Evolutionary conservation across 2,113 vertebrate genomes (phyloP).

Genomic region (Camelus bactrianus): DNA sequence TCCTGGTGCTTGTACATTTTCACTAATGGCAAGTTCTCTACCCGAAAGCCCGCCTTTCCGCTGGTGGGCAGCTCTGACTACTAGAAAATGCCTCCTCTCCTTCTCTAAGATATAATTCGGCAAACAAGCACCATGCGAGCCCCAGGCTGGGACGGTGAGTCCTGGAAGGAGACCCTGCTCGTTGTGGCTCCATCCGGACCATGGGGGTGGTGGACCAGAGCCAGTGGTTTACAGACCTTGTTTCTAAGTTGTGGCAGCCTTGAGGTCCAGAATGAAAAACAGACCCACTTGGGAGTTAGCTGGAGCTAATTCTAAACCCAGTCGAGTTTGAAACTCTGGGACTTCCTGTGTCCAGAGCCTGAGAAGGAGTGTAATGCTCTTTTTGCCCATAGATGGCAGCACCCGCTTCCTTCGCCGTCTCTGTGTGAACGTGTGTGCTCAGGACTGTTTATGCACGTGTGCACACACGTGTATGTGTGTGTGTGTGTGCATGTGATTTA

Average conservation of each 20-base stretch:
- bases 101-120: background rate
- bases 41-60: background rate
- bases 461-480: background rate
- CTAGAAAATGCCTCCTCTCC: background rate
- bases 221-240: background rate
- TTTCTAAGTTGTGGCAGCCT: conserved; percentile 39
- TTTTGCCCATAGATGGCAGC: conserved; percentile 71
- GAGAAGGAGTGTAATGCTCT: background rate
- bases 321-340: background rate
- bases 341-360: background rate
- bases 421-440: fast-evolving
- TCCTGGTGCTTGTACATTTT: background rate
- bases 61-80: background rate
- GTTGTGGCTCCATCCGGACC: background rate
- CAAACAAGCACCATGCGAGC: background rate
- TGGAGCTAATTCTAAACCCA: background rate
- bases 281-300: background rate
- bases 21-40: background rate
- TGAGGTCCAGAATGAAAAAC: background rate
- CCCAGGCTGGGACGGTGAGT: background rate
- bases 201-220: background rate
- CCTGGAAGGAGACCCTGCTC: background rate
- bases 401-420: background rate
- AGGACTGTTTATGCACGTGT: background rate
- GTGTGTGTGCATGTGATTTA: background rate